phyloP scores from a whole-genome alignment of 2,888 invertebrate genomes.

The Nymphalis polychloros region DNA sequence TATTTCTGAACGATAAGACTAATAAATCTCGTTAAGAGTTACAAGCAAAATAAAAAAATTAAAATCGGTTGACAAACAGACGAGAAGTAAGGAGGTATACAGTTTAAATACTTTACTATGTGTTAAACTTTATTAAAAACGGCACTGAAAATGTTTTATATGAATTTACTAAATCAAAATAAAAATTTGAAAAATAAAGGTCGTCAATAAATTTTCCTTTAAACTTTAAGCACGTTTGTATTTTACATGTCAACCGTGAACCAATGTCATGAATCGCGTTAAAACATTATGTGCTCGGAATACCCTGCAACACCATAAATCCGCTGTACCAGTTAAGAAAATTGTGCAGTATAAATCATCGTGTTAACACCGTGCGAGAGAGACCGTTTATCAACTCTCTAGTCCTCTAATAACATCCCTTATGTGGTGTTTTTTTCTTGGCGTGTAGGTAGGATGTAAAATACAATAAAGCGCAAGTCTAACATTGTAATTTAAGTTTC shows the following conservation, averaged over 20 bases:
- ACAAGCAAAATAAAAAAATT: too few relatives aligned
- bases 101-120: too few relatives aligned
- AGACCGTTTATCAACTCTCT: slow-evolving; percentile 70
- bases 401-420: slow-evolving; percentile 62
- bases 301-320: slow-evolving; percentile 64
- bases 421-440: slow-evolving; percentile 44
- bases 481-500: not conserved
- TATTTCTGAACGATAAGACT: too few relatives aligned
- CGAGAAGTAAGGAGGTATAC: too few relatives aligned
- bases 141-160: too few relatives aligned
- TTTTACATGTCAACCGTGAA: slow-evolving; percentile 29
- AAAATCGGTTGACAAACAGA: too few relatives aligned
- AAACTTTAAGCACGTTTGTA: slow-evolving; percentile 7
- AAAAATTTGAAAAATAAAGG: not conserved
- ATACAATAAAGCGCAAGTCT: not conserved
- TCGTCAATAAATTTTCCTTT: not conserved
- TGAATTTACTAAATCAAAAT: too few relatives aligned
- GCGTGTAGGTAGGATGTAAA: slow-evolving; percentile 22
- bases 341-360: slow-evolving; percentile 74
- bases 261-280: slow-evolving; percentile 39
- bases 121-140: too few relatives aligned
- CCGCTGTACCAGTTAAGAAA: slow-evolving; percentile 73
- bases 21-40: too few relatives aligned
- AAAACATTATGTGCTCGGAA: slow-evolving; percentile 55
- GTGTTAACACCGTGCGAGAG: slow-evolving; percentile 67